Base-by-base conservation (phyloP, 1,140 invertebrate genomes). In the Bombus polaris region DNA sequence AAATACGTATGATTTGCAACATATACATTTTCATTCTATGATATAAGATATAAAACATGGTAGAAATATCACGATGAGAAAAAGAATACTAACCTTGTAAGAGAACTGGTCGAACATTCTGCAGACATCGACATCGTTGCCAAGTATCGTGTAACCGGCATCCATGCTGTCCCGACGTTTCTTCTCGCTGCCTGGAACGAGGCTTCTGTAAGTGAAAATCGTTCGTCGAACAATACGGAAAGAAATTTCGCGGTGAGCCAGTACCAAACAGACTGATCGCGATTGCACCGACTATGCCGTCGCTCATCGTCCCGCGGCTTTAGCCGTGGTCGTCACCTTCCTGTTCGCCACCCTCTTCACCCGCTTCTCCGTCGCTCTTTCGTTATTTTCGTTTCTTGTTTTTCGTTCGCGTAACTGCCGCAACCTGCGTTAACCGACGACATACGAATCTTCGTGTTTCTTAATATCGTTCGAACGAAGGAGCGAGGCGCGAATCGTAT, bases 61-160 rank as follows among this genome's bases (percentile, higher is more conserved):
- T 53, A 53, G 47, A 53, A 53, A 22, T 53, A 53, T 53, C 47
- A 22, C 47, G 18, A n/a, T 3, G 32, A 15, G 3, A 35, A 32
- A 66, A 37, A 32, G 28, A n/a, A 28, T 22, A 91, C 93, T 94
- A 93, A 97, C 96, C 96, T 97, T 97, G 93, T 97, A 97, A 83
- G 96, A 94, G 93, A 96, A 97, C 94, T 96, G 96, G 93, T 97
- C 96, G 89, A 97, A 97, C 96, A 97, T 97, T 92, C 96, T 96
- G 95, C 96, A 96, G 83, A 96, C 96, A 92, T 97, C 96, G 91
- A 96, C 95, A 93, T 97, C 96, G 90, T 94, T 96, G 92, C 95
- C 96, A 83, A 95, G 91, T 89, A 96, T 96, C 93, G 96, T 96
- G 92, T 97, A 97, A 89, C 96, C 96, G 86, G 96, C 96, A 93